These are phyloP conservation scores for Anarrhichthys ocellatus DNA, from an alignment of 2,113 vertebrate species.

Conservation along the genomic window DNA sequence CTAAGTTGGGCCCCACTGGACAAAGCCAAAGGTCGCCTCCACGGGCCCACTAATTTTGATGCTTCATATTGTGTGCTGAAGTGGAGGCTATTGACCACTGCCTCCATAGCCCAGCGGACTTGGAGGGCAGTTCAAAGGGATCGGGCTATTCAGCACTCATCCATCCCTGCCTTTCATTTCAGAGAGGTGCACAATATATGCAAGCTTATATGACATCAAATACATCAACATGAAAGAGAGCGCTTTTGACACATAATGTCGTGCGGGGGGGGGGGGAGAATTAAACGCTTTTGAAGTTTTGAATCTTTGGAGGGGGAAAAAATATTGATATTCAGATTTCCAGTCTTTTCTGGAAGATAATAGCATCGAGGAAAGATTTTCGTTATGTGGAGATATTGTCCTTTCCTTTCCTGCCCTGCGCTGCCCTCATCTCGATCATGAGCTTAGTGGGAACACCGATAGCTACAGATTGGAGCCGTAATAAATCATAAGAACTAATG, in stretches of 20 bases:
- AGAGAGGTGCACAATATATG: constrained; percentile 64
- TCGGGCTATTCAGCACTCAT: constrained; percentile 61
- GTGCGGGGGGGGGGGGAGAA: not conserved
- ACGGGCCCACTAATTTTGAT: constrained; percentile 72
- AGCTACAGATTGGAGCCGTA: constrained; percentile 62
- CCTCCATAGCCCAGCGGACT: constrained; percentile 44
- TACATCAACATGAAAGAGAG: constrained; percentile 62
- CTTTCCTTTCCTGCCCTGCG: constrained; percentile 47
- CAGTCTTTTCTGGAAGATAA: constrained; percentile 32
- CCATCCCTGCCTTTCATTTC: constrained; percentile 66
- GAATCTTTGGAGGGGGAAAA: constrained; percentile 22
- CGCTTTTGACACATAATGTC: constrained; percentile 26
- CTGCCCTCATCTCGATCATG: constrained; percentile 59
- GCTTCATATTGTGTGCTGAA: constrained; percentile 67
- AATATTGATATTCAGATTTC: constrained; percentile 55
- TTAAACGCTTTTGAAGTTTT: constrained; percentile 56
- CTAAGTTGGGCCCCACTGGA: constrained; percentile 62
- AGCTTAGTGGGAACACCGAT: constrained; percentile 64
- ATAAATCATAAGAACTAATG: constrained; percentile 75
- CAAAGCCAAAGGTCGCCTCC: constrained; percentile 70
- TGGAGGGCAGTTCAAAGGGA: constrained; percentile 73
- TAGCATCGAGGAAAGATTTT: constrained; percentile 17
- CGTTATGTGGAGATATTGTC: constrained; percentile 48
- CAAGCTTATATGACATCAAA: constrained; percentile 70
- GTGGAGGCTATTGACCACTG: constrained; percentile 72